A percentile compares a stretch with the other conserved stretches of the same genome.
These are phyloP conservation scores for Crocidura indochinensis DNA, from an alignment of 2,797 vertebrate genomes.

Conservation along the genomic window DNA sequence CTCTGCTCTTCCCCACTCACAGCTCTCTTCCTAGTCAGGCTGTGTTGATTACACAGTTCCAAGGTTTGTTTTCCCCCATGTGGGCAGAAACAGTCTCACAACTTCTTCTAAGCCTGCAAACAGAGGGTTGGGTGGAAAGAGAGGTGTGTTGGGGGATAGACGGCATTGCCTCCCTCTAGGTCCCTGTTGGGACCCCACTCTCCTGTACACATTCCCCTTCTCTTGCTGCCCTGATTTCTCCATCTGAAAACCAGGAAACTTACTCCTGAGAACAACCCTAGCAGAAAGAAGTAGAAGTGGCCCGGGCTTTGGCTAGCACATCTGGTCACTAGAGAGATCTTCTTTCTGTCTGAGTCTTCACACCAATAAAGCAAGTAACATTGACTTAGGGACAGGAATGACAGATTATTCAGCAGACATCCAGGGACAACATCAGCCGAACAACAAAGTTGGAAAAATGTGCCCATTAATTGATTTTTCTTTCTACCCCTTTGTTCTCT, in stretches of 20 bases:
- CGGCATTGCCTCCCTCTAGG: neutral
- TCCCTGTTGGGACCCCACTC: neutral
- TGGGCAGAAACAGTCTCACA: neutral
- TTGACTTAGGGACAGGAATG: neutral
- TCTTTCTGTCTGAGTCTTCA: constrained; percentile 3
- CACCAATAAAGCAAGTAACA: constrained; percentile 18
- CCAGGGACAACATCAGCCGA: no score
- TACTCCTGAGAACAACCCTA: no score
- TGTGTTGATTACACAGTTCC: constrained; percentile 31
- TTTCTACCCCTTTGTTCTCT: neutral
- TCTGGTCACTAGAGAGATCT: neutral
- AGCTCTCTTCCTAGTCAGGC: constrained; percentile 3
- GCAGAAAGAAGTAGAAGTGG: neutral
- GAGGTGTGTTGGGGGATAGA: neutral
- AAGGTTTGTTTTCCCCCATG: constrained; percentile 60
- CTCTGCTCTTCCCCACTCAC: neutral
- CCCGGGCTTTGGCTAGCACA: no score
- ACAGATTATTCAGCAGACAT: neutral
- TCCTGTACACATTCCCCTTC: neutral
- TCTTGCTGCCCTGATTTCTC: neutral
- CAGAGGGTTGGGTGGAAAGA: constrained; percentile 38
- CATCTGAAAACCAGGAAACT: neutral
- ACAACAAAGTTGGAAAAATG: neutral
- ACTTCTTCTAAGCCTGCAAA: constrained; percentile 14
- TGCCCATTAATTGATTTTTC: fast-evolving